Base-by-base conservation (phyloP, 2,113 vertebrate genomes). In the Pungitius pungitius region DNA sequence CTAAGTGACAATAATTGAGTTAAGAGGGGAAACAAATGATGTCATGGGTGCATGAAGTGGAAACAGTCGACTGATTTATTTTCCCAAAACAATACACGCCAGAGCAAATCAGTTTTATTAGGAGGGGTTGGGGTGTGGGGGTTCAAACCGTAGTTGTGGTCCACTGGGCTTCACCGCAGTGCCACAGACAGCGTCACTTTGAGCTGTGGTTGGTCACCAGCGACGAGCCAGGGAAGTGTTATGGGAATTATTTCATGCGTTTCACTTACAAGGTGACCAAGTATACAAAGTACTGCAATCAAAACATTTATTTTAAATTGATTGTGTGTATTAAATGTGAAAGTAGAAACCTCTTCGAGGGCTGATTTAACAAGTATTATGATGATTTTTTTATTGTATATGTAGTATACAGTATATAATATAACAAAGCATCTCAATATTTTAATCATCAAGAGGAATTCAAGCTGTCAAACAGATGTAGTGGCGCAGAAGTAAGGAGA, bases 1-100 rank as follows among this genome's bases (percentile, higher is more conserved):
- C 91, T 90, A 92, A 93, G 92, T 91, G 90, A 92, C 89, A 93
- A 92, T 91, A 92, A 93, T 91, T 91, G 91, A 92, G 91, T 91
- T 93, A 92, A 92, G 85, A 92, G 88, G 90, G 90, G 82, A 90
- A 90, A 88, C 82, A 91, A 92, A 92, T 91, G 73, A 90, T 92
- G 90, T 90, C 88, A 90, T 47, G 64, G 80, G 85, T 73, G 82
- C 91, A 91, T 83, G 83, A 87, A 91, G 82, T 90, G 91, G 87
- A 93, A 92, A 81, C 67, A 88, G 84, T 87, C 64, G 45, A 86
- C 85, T 88, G 86, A 91, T 88, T 91, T 91, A 88, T 92, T 92
- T 92, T 89, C 74, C 85, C 86, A 90, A 92, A 92, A 90, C 85
- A 89, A 90, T 89, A 87, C 85, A 91, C 89, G 87, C 87, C 90